These are phyloP conservation scores for Drosophila paulistorum DNA, from an alignment of 1,140 invertebrate species.

Conservation along the genomic window DNA sequence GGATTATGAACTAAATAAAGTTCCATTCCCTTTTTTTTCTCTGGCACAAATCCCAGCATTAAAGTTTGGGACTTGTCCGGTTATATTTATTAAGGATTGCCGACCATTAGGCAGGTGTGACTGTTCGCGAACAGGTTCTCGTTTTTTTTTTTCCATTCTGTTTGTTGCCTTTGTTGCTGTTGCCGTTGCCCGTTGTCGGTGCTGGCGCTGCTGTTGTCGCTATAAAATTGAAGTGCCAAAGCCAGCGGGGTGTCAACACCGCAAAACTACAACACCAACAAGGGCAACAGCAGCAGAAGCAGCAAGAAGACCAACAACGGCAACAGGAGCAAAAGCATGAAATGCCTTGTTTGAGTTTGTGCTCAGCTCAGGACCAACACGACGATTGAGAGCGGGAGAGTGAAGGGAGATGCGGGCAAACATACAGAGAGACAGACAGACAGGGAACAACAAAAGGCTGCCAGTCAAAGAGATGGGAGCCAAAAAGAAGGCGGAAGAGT, in stretches of 20 bases:
- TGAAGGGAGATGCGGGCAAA: neutral
- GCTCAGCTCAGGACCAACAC: conserved; percentile 4
- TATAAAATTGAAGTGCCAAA: conserved; percentile 77
- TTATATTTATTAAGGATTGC: conserved; percentile 35
- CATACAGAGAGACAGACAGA: conserved; percentile 16
- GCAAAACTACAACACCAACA: conserved; percentile 33
- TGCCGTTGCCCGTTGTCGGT: conserved; percentile 17
- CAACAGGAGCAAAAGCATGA: conserved; percentile 33
- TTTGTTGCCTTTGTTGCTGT: conserved; percentile 28
- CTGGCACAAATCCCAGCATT: conserved; percentile 20
- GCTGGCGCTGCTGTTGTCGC: conserved; percentile 44
- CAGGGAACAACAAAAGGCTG: conserved; percentile 53
- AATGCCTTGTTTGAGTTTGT: conserved; percentile 24
- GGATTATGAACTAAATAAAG: conserved; percentile 45
- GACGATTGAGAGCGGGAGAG: neutral
- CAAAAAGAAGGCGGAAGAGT: conserved; percentile 1
- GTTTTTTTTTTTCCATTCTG: neutral
- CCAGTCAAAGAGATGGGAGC: conserved; percentile 26
- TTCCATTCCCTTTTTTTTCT: conserved; percentile 13
- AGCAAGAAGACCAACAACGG: conserved; percentile 42
- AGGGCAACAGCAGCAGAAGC: conserved; percentile 5
- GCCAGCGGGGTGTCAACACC: conserved; percentile 72
- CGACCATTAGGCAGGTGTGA: conserved; percentile 74
- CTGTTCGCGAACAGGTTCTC: conserved; percentile 34
- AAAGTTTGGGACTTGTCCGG: conserved; percentile 45